Conservation (phyloP, 2,888 invertebrate genomes). For the Lasioglossum vierecki region DNA sequence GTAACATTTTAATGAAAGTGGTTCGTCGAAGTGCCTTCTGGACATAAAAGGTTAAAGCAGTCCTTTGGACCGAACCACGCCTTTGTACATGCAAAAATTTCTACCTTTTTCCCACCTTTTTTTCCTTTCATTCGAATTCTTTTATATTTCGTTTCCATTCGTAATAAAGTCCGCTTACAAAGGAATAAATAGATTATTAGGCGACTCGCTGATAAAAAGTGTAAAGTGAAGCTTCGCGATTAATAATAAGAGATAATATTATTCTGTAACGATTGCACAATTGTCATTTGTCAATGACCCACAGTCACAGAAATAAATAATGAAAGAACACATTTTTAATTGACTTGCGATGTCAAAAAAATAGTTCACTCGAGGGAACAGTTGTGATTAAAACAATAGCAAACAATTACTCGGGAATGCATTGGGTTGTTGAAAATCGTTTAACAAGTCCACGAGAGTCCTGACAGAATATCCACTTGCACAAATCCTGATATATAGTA, state of each 20-base stretch:
- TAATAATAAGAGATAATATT: neutral
- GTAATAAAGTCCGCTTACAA: neutral
- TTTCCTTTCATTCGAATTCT: neutral
- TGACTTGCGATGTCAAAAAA: neutral
- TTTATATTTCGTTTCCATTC: neutral
- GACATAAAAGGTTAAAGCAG: neutral
- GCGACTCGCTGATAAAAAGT: neutral
- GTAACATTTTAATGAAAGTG: neutral
- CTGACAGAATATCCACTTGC: neutral
- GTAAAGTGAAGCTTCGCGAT: neutral
- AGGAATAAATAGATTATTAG: neutral
- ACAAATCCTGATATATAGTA: conserved; percentile 10
- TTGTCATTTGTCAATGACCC: neutral
- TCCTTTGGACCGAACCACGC: neutral
- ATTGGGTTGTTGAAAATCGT: neutral
- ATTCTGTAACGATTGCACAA: neutral
- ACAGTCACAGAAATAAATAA: neutral
- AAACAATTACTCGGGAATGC: neutral
- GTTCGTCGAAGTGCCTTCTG: neutral
- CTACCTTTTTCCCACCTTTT: neutral
- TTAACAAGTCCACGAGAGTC: neutral
- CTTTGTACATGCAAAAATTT: neutral
- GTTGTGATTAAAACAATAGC: neutral
- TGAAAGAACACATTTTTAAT: neutral
- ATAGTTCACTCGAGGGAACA: neutral